phyloP scores from a whole-genome alignment of 2,113 vertebrate genomes.

The Albula glossodonta region DNA sequence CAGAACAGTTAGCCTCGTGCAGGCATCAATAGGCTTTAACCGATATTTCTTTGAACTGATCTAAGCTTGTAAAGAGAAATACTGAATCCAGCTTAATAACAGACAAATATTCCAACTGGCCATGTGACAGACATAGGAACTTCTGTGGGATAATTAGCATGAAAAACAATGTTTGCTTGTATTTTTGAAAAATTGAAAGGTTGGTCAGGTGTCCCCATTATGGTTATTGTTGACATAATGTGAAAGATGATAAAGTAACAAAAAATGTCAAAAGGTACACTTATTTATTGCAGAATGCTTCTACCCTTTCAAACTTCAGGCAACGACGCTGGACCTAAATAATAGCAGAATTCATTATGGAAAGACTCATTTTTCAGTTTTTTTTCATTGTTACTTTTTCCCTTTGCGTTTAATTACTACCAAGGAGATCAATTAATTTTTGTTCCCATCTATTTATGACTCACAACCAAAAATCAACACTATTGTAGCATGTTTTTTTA shows the following conservation, averaged over 20 bases:
- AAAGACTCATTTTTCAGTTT: slow-evolving; percentile 58
- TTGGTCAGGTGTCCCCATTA: neutral
- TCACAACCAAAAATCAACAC: slow-evolving; percentile 56
- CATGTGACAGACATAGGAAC: too few species aligned
- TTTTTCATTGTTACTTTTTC: slow-evolving; percentile 55
- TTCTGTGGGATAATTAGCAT: too few species aligned
- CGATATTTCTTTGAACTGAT: neutral
- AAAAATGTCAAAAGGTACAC: too few species aligned
- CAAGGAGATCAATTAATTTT: slow-evolving; percentile 75
- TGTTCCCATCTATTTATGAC: slow-evolving; percentile 65
- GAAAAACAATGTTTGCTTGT: too few species aligned
- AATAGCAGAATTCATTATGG: slow-evolving; percentile 55
- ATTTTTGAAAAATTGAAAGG: too few species aligned
- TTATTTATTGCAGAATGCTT: neutral
- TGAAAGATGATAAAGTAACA: too few species aligned
- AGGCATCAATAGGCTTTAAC: neutral
- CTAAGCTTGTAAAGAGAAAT: neutral
- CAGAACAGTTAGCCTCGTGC: neutral
- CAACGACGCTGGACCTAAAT: slow-evolving; percentile 51
- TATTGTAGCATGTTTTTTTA: slow-evolving; percentile 58
- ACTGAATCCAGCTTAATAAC: neutral
- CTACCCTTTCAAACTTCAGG: slow-evolving; percentile 38
- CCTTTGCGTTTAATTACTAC: slow-evolving; percentile 73
- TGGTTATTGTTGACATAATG: neutral
- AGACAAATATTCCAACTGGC: neutral